phyloP scores from a whole-genome alignment of 2,888 invertebrate genomes.

The Choristoneura rosaceana region DNA sequence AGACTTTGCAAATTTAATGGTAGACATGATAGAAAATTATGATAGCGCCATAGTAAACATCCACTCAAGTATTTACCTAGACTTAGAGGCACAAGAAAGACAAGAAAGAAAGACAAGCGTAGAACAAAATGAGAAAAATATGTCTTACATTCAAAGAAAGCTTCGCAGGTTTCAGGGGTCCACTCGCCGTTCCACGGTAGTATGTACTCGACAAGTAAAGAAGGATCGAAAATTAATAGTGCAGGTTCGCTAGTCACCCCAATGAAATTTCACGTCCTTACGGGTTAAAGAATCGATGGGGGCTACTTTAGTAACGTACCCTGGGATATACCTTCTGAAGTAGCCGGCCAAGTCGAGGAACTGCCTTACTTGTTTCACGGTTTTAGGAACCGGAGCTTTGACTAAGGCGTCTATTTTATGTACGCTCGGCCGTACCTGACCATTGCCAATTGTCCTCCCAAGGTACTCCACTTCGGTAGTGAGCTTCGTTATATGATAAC shows the following conservation, averaged over 20 bases:
- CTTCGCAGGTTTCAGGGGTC: not conserved
- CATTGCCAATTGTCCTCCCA: constrained; percentile 1
- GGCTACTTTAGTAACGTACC: too few species aligned
- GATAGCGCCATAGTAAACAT: too few species aligned
- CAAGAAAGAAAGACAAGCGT: too few species aligned
- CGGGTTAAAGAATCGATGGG: not conserved
- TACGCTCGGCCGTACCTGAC: not conserved
- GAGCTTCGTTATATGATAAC: too few species aligned
- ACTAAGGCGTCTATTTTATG: not conserved
- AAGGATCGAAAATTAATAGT: too few species aligned
- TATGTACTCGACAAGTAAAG: too few species aligned
- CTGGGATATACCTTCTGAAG: not conserved
- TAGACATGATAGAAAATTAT: too few species aligned
- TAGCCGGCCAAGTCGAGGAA: not conserved
- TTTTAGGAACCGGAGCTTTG: not conserved
- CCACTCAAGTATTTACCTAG: not conserved
- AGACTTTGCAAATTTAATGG: too few species aligned
- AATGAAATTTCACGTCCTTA: too few species aligned
- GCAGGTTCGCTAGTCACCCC: not conserved
- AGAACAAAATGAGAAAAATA: not conserved
- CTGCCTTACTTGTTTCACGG: not conserved
- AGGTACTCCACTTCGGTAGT: not conserved
- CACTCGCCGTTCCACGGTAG: not conserved
- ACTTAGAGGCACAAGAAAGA: too few species aligned
- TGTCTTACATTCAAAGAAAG: not conserved